Evolutionary conservation across 2,113 vertebrate species (phyloP).

Genomic region (Charina bottae): DNA sequence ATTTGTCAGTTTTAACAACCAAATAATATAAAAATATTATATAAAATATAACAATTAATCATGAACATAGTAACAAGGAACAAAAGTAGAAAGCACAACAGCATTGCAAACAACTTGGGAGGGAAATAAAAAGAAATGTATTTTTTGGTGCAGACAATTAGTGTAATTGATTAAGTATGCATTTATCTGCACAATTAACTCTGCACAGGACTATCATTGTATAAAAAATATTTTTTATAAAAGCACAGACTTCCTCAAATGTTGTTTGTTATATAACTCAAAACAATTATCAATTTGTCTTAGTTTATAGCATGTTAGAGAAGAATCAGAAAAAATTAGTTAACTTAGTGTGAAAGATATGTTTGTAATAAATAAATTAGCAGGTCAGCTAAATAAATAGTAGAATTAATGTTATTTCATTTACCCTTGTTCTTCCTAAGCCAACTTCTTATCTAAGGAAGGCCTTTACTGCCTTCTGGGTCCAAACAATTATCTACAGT

Average conservation of each 20-base stretch:
- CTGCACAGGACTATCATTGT: not conserved
- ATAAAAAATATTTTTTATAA: constrained; percentile 33
- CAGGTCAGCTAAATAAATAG: constrained; percentile 63
- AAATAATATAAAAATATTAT: not conserved
- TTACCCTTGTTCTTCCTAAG: constrained; percentile 55
- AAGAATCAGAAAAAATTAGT: constrained; percentile 49
- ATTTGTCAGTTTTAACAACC: not conserved
- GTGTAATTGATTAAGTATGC: not conserved
- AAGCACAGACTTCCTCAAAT: not conserved
- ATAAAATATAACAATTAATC: not conserved
- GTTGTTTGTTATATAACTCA: constrained; percentile 20
- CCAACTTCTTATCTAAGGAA: not conserved
- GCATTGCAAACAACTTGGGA: not conserved
- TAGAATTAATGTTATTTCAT: constrained; percentile 65
- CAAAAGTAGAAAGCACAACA: not conserved
- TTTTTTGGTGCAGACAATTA: not conserved
- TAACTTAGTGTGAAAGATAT: constrained; percentile 60
- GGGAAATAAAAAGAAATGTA: not conserved
- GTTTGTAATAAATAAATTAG: constrained; percentile 69
- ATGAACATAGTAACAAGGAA: not conserved
- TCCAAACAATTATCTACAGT: not conserved
- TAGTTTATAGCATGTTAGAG: constrained; percentile 32
- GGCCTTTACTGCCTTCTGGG: not conserved
- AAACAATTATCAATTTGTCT: constrained; percentile 52
- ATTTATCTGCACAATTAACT: not conserved